Evolutionary conservation across 30 jellyfish, hydroid and myxozoan species (phyloP), one percentile per base, ranked within the genome.

Genomic region (Haliclystus octoradiatus): DNA sequence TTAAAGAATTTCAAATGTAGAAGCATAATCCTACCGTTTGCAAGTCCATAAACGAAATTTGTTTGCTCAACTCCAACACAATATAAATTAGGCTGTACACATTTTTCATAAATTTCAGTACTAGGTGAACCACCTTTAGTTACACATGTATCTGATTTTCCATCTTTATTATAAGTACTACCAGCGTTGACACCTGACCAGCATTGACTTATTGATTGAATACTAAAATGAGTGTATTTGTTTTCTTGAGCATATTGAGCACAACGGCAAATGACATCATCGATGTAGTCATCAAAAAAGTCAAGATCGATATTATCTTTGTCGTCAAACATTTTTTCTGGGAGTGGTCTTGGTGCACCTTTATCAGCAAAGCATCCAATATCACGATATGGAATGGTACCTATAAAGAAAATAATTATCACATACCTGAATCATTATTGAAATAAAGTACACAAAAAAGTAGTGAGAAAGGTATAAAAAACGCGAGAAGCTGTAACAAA

Each of bases 61-160:
- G 98, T 84, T 75, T 76, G 67, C 14, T 89, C 93, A 22, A 52
- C 79, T 27, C 98, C 98, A 51, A 82, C 93, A 49, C 98, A 89
- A 5, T 71, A 70, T 65, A 73, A 49, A 62, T 76, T 74, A 4
- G 89, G 85, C 26, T 74, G 69, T 1, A 19, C 62, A 77, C 98
- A 89, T 26, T 65, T 31, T 50, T 71, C 84, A 62, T 65, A 89
- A 31, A 72, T 70, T 22, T 91, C 93, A 26, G 28, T 28, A 9
- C 84, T 51, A 28, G 98, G 98, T 27, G 26, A 19, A 12, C 95
- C 98, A n/a, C 95, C 98, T 67, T 76, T 69, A 26, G 94, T 84
- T 19, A 76, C 88, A 57, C 98, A 89, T 3, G 86, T 40, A 2
- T 71, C 60, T 1, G 98, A 81, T 3, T 76, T 27, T 15, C 98